Base-by-base conservation (phyloP, 2,888 invertebrate genomes). In the Noctua janthe region DNA sequence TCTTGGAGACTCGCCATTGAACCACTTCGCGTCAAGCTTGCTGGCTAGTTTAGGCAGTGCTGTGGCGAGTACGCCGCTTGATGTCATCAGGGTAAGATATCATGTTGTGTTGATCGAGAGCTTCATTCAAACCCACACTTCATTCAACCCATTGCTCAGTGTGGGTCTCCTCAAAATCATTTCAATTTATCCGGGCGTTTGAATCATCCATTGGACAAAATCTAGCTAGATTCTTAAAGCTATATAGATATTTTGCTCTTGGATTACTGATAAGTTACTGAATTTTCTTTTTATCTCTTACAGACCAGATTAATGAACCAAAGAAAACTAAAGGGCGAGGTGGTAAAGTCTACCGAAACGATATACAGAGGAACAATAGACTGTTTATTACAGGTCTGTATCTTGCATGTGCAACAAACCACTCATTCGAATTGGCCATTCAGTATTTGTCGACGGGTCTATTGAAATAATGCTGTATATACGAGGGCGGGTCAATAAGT, bases 261-360 rank as follows among this genome's bases (percentile, higher is more conserved):
- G 29, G 64, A 66, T 47, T 15, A 8, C 23, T 69, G 13, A 35
- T 47, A 15, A 29, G 11, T 67, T 64, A 6, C 47, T 72, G 20
- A 56, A 20, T 62, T 8, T 20, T n/a, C 10, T n/a, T 0, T 1
- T 79, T 69, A 73, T 67, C 17, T 66, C 20, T 97, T 97, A 67
- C 96, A 99, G 99, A 99, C 99, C 74, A 98, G 99, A 87, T 95
- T 99, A 90, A 99, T 99, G 99, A 99, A 99, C 97, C 99, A 99
- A 97, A 98, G 98, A 91, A 97, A 97, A 88, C 94, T 97, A 80
- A 97, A 97, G 72, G 94, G 96, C 49, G 91, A 92, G 71, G 87
- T 91, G 59, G 86, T 90, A 70, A 90, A 89, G 47, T 76, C 93
- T 1, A 88, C 88, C 29, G 94, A 94, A 77, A 92, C 70, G 70